These are phyloP conservation scores for Anableps anableps DNA, from an alignment of 2,797 vertebrate genomes.

Conservation along the genomic window DNA sequence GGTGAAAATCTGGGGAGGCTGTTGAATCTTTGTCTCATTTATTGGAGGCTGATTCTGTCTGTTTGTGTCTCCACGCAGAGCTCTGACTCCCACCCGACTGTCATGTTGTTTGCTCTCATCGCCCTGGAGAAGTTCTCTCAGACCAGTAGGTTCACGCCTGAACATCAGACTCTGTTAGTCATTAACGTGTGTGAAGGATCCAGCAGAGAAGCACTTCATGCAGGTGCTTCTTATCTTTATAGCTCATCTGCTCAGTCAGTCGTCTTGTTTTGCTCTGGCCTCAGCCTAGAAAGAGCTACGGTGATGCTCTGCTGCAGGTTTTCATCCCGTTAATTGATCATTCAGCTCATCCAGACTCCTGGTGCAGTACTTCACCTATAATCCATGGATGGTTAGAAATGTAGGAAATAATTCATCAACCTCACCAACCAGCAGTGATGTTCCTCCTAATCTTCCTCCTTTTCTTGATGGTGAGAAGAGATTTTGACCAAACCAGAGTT, in stretches of 20 bases:
- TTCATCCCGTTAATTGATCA: neutral
- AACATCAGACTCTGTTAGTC: constrained; percentile 11
- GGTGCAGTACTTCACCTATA: neutral
- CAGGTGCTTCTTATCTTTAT: neutral
- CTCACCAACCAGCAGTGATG: no score
- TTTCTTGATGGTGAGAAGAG: no score
- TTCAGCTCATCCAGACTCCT: neutral
- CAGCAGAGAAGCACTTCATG: no score
- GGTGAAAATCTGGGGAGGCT: neutral
- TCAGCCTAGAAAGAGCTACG: neutral
- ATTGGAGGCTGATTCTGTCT: no score
- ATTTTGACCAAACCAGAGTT: no score
- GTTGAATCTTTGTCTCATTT: no score
- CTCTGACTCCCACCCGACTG: constrained; percentile 94
- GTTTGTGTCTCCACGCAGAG: constrained; percentile 79
- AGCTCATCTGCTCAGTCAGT: neutral
- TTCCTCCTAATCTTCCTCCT: no score
- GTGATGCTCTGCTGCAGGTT: neutral
- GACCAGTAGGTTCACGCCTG: constrained; percentile 88
- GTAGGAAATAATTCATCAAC: no score
- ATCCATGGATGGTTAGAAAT: neutral
- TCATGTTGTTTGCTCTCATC: constrained; percentile 99
- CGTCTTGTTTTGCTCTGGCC: neutral
- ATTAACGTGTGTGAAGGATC: neutral
- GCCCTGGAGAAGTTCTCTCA: constrained; percentile 99